Evolutionary conservation across 2,888 invertebrate genomes (phyloP), one percentile per base, ranked within the genome.

Genomic region (Cheilosia variabilis): DNA sequence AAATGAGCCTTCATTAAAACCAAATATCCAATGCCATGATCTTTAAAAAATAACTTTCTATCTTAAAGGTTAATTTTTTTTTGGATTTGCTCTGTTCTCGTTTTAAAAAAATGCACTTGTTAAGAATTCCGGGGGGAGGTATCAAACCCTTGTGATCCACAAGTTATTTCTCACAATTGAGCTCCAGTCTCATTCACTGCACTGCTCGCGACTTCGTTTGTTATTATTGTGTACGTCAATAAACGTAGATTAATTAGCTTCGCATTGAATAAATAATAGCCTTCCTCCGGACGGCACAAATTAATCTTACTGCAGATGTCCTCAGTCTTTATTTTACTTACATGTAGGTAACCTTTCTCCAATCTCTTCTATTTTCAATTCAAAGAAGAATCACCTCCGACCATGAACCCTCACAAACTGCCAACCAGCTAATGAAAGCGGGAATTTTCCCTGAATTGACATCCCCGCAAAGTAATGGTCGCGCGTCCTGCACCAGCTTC

Each of bases 221-320:
- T 52, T 65, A 45, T 84, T 84, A 79, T 84, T 79, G 75, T 84
- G 69, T 75, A 69, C 53, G 24, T 57, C 62, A 68, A 55, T 34
- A 62, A 58, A 73, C 53, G 41, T 55, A 68, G 79, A 84, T 84
- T 84, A 84, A 84, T 84, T 84, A 84, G 69, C 84, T 71, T 41
- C 68, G 75, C 79, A 79, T 75, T 65, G 69, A 58, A 83, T 84
- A 79, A 75, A 79, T 84, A 84, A 84, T 84, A 79, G 65, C 68
- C 84, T 78, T 79, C 63, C 69, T 79, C 15, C 43, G 53, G 73
- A 77, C 60, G 68, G 50, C 27, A 73, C 68, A 75, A 75, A 68
- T 79, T 73, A 75, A 60, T 75, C 58, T 50, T 65, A 63, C 83
- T 69, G 65, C 78, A 53, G 62, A 50, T 37, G 1, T 2, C 31